phyloP scores from a whole-genome alignment of 2,113 vertebrate genomes.

The Menura novaehollandiae region DNA sequence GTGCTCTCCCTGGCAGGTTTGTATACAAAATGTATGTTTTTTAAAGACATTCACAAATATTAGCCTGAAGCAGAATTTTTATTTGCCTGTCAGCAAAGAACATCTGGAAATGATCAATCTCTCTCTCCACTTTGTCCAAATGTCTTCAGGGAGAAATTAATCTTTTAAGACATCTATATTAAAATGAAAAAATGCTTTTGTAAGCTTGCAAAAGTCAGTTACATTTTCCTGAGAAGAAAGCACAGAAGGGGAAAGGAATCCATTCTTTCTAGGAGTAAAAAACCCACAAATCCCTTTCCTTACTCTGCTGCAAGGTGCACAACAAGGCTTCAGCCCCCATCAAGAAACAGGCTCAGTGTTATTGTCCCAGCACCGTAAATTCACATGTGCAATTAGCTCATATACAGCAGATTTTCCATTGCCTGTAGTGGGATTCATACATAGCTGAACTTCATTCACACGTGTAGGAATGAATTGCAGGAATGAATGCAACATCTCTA shows the following conservation, averaged over 20 bases:
- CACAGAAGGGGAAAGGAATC: neutral
- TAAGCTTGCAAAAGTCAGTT: neutral
- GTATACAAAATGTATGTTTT: neutral
- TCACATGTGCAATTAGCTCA: neutral
- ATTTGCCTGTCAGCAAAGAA: neutral
- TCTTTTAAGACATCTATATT: constrained; percentile 6
- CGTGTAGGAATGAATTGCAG: rapidly evolving
- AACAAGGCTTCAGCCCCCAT: neutral
- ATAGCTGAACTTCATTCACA: neutral
- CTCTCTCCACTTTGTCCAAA: neutral
- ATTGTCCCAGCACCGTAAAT: neutral
- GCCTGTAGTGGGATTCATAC: neutral
- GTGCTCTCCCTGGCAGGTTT: neutral
- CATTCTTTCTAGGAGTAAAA: neutral
- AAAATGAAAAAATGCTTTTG: neutral
- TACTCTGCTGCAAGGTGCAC: neutral
- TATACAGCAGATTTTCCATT: neutral
- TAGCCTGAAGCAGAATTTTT: neutral
- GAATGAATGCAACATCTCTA: neutral
- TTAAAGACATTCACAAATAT: neutral
- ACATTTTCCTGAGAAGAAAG: neutral
- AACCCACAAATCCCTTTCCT: neutral
- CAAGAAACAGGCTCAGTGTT: neutral
- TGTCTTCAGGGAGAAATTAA: constrained; percentile 12
- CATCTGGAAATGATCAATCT: constrained; percentile 29